These are phyloP conservation scores for Calameuta pallipes DNA, from an alignment of 2,888 invertebrate species.

Conservation along the genomic window DNA sequence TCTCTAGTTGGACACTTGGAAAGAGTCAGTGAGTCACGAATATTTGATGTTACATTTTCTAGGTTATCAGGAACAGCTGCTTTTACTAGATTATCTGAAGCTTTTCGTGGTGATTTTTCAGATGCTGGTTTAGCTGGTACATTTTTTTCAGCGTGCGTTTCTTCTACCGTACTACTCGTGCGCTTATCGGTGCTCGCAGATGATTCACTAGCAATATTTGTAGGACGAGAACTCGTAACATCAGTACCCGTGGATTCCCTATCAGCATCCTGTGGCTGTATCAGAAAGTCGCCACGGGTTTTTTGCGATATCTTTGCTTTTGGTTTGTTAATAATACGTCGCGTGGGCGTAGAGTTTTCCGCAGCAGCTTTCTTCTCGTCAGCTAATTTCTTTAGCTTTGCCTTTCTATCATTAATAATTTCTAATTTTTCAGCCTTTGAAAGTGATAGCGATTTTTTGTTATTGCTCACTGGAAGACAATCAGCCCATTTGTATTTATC, in stretches of 20 bases:
- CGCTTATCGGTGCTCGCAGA: slow-evolving; percentile 10
- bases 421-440: slow-evolving; percentile 37
- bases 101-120: no score
- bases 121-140: slow-evolving; percentile 18
- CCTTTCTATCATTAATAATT: slow-evolving; percentile 62
- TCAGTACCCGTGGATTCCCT: not conserved
- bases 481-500: slow-evolving; percentile 33
- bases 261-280: slow-evolving; percentile 6
- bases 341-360: slow-evolving; percentile 35
- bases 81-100: no score
- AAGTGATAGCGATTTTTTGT: slow-evolving; percentile 14
- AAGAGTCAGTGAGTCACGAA: not conserved
- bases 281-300: slow-evolving; percentile 71
- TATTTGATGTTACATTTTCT: not conserved
- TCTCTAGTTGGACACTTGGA: not conserved
- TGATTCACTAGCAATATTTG: not conserved
- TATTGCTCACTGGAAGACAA: slow-evolving; percentile 22
- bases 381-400: slow-evolving; percentile 69
- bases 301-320: slow-evolving; percentile 68
- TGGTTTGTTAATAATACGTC: slow-evolving; percentile 38
- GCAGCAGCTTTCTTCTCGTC: slow-evolving; percentile 53
- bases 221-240: not conserved
- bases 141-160: not conserved
- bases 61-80: not conserved
- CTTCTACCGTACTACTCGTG: not conserved